Percentiles rank a stretch among this genome's conserved stretches.
phyloP scores from a whole-genome alignment of 2,888 invertebrate genomes.

The Cotesia congregata region DNA sequence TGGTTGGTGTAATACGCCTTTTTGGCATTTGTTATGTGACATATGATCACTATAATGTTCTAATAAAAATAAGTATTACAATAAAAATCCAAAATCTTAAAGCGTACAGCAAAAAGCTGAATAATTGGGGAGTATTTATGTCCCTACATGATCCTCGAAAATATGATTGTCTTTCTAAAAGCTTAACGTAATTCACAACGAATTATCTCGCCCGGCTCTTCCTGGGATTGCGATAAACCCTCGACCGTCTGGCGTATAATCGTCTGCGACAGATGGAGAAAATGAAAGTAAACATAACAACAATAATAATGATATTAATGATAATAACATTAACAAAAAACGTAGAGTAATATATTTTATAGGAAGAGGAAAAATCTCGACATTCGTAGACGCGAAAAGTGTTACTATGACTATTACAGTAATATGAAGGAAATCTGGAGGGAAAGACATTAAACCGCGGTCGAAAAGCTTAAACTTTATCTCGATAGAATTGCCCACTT shows the following conservation, averaged over 20 bases:
- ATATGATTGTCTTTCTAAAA: slow-evolving; percentile 25
- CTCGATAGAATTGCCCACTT: slow-evolving; percentile 46
- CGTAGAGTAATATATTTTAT: too few relatives aligned
- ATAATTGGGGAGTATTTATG: slow-evolving; percentile 5
- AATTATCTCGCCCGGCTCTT: slow-evolving; percentile 43
- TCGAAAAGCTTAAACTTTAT: slow-evolving; percentile 32
- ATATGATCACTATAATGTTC: too few relatives aligned
- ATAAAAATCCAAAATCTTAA: too few relatives aligned
- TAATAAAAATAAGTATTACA: too few relatives aligned
- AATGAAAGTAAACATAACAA: slow-evolving; percentile 28
- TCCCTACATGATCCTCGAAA: slow-evolving; percentile 11
- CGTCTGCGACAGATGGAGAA: slow-evolving; percentile 28
- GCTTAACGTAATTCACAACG: slow-evolving; percentile 34
- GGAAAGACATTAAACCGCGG: slow-evolving; percentile 26
- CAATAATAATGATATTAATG: background rate
- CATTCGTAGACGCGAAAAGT: slow-evolving; percentile 15
- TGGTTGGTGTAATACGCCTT: too few relatives aligned
- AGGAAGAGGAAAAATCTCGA: slow-evolving; percentile 10
- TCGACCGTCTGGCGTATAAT: slow-evolving; percentile 36
- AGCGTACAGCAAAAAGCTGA: background rate
- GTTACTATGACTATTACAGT: slow-evolving; percentile 11
- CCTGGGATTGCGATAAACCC: slow-evolving; percentile 37
- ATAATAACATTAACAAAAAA: slow-evolving; percentile 11
- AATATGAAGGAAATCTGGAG: slow-evolving; percentile 11
- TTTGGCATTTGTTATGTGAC: too few relatives aligned